A percentile compares a stretch with the other conserved stretches of the same genome.
Evolutionary conservation across 2,888 invertebrate genomes (phyloP).

Genomic region (Clitarchus hookeri): DNA sequence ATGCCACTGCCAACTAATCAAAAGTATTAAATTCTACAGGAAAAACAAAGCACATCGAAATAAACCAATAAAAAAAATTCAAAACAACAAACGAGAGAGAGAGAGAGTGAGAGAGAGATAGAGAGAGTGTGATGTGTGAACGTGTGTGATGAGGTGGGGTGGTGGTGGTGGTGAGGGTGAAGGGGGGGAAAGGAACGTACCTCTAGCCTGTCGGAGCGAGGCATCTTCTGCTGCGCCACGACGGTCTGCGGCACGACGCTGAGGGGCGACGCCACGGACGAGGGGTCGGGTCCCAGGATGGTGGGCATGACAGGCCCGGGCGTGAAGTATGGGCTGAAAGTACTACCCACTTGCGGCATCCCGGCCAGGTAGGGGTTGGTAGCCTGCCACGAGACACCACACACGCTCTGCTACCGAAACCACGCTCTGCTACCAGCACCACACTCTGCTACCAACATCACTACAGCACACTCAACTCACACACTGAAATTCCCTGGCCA

Average conservation of each 20-base stretch:
- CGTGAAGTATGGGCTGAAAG: slow-evolving; percentile 90
- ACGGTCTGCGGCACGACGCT: slow-evolving; percentile 80
- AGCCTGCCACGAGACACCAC: slow-evolving; percentile 62
- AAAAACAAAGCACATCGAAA: slow-evolving; percentile 17
- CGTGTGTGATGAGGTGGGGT: not conserved
- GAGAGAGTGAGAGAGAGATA: not conserved
- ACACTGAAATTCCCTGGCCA: too few relatives aligned
- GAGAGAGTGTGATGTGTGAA: too few relatives aligned
- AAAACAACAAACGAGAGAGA: slow-evolving; percentile 27
- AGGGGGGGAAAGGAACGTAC: slow-evolving; percentile 65
- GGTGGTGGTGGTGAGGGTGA: slow-evolving; percentile 42
- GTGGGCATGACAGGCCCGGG: slow-evolving; percentile 83
- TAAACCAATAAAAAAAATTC: not conserved
- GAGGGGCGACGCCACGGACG: slow-evolving; percentile 78
- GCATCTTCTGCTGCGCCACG: slow-evolving; percentile 89
- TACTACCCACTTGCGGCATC: slow-evolving; percentile 86
- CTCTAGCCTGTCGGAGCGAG: slow-evolving; percentile 94
- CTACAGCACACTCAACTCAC: too few relatives aligned
- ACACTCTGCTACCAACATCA: too few relatives aligned
- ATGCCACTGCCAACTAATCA: not conserved
- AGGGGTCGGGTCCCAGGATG: slow-evolving; percentile 86
- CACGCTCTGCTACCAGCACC: too few relatives aligned
- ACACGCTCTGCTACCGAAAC: not conserved
- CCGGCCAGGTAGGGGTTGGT: slow-evolving; percentile 91
- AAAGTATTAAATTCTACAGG: slow-evolving; percentile 24